These are phyloP conservation scores for Terrapene triunguis DNA, from an alignment of 2,113 vertebrate genomes.

Conservation along the genomic window DNA sequence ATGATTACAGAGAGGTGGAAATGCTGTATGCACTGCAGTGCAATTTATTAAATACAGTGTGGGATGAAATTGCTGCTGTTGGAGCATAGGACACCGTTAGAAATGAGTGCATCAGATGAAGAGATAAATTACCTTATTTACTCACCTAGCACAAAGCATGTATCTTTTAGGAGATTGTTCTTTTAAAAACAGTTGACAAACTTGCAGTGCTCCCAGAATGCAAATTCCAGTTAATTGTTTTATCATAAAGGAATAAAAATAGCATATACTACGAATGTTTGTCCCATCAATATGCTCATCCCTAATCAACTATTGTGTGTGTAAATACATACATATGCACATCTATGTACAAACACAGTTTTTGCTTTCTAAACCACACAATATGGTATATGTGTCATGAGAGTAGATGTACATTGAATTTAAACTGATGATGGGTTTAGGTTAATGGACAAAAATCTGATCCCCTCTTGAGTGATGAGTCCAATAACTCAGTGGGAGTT, in stretches of 20 bases:
- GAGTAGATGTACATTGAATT: neutral
- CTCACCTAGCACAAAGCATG: slow-evolving; percentile 49
- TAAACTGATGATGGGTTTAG: neutral
- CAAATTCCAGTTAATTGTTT: slow-evolving; percentile 44
- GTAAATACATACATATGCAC: neutral
- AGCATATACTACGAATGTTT: slow-evolving; percentile 13
- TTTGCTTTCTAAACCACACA: neutral
- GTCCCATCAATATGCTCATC: neutral
- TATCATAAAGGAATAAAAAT: neutral
- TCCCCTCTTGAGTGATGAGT: slow-evolving; percentile 16
- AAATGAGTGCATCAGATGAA: slow-evolving; percentile 14
- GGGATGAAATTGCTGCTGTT: slow-evolving; percentile 63
- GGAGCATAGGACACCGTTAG: slow-evolving; percentile 47
- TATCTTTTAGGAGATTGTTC: slow-evolving; percentile 44
- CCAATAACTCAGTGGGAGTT: slow-evolving; percentile 12
- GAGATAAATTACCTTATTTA: neutral
- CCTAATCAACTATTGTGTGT: neutral
- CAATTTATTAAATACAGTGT: slow-evolving; percentile 65
- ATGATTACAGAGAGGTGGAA: slow-evolving; percentile 47
- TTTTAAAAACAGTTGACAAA: slow-evolving; percentile 59
- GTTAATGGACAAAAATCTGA: neutral
- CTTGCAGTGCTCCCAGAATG: slow-evolving; percentile 22
- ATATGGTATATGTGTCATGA: neutral
- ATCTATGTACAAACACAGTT: neutral
- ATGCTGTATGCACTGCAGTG: slow-evolving; percentile 38